Base-by-base conservation (phyloP, 2,113 vertebrate genomes). In the Osmerus mordax region DNA sequence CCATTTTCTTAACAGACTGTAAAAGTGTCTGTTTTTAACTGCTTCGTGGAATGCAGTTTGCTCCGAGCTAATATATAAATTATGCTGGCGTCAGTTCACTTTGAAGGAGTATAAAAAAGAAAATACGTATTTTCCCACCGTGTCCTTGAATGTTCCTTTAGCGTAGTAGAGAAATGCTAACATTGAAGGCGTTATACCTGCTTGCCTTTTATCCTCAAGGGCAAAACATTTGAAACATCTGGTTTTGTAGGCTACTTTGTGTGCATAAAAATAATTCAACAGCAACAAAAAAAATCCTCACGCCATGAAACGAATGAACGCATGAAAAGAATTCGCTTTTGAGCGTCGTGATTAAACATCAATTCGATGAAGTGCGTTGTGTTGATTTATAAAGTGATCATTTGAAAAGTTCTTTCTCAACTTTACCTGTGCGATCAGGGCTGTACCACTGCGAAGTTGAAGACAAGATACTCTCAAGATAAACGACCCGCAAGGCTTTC, bases 401-500 rank as follows among this genome's bases (percentile, higher is more conserved):
- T 61, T 21, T 14, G 23, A 21, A 12, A 6, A 11, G 4, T 65
- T 53, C 19, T 65, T 36, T 19, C 16, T 70, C 62, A 53, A 41
- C 11, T 55, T 59, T 29, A 19, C 1, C 69, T 83, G 36, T 83
- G 32, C 52, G 72, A 66, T 82, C 66, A 79, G 72, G 80, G 80
- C 87, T 87, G 73, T 77, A 84, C 88, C 88, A 86, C 78, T 80
- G 61, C 0, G 12, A 78, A 70, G 82, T 70, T 65, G 88, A 77
- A 89, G 89, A 89, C 87, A 53, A 83, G 77, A 79, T 81, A 83
- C 87, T 88, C 86, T 75, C 81, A 91, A 82, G 85, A 94, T 88
- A 90, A 95, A 94, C 94, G 90, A 90, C 89, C 86, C 88, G 87
- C 84, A 87, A 89, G 81, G 82, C 55, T 71, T 75, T 71, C 70